A percentile compares a stretch with the other conserved stretches of the same genome.
phyloP scores from a whole-genome alignment of 2,888 invertebrate species.

The Caenorhabditis imperialis region DNA sequence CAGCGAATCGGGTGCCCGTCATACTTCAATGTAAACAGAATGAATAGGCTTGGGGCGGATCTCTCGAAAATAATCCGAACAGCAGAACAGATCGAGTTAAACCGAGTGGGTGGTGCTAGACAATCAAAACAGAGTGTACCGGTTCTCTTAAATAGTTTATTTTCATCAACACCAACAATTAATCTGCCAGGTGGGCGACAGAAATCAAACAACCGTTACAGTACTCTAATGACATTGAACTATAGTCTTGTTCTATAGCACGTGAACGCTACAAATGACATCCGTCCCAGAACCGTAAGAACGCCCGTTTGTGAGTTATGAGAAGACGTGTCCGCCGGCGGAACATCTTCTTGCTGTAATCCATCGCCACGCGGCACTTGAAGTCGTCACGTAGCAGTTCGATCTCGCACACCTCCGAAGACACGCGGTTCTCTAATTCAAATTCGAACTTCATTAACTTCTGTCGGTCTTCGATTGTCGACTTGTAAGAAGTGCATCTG shows the following conservation, averaged over 20 bases:
- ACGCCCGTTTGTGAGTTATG: slow-evolving; percentile 46
- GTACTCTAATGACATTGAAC: slow-evolving; percentile 9
- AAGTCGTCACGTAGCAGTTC: slow-evolving; percentile 44
- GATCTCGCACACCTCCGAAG: slow-evolving; percentile 51
- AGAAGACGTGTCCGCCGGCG: slow-evolving; percentile 46
- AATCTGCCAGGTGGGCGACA: slow-evolving; percentile 4
- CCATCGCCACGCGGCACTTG: slow-evolving; percentile 56
- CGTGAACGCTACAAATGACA: slow-evolving; percentile 51
- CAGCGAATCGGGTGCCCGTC: slow-evolving; percentile 38
- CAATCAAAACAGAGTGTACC: slow-evolving; percentile 15
- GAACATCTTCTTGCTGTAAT: slow-evolving; percentile 56
- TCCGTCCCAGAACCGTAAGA: slow-evolving; percentile 47
- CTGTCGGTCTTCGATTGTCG: slow-evolving; percentile 46
- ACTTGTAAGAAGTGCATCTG: slow-evolving; percentile 52
- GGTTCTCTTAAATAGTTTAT: slow-evolving; percentile 30
- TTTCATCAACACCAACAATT: slow-evolving; percentile 21
- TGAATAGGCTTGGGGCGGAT: too few relatives aligned
- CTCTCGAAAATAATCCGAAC: too few relatives aligned
- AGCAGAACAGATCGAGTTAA: too few relatives aligned
- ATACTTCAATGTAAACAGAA: slow-evolving; percentile 4
- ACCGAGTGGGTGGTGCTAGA: slow-evolving; percentile 12
- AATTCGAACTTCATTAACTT: slow-evolving; percentile 56
- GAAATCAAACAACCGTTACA: slow-evolving; percentile 22
- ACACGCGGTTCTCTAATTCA: slow-evolving; percentile 46
- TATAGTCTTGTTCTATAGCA: neutral